phyloP scores from a whole-genome alignment of 2,113 vertebrate species.

The Cygnus atratus region DNA sequence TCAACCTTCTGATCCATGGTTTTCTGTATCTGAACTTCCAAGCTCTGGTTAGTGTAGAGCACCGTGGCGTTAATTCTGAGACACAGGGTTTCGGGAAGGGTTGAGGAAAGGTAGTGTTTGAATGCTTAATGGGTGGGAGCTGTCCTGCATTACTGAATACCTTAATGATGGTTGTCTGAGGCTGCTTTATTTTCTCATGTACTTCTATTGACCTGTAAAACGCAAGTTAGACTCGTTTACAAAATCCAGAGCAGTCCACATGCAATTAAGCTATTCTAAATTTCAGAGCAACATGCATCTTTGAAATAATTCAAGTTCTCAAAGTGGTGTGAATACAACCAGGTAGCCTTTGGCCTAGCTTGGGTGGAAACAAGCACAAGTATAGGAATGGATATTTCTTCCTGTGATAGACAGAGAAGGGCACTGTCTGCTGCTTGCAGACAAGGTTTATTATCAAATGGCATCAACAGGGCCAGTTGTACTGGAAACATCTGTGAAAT shows the following conservation, averaged over 20 bases:
- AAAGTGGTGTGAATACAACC: not conserved
- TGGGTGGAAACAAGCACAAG: not conserved
- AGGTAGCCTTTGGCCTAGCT: not conserved
- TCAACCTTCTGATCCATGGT: not conserved
- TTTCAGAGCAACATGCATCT: not conserved
- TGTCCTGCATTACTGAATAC: not conserved
- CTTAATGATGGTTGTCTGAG: not conserved
- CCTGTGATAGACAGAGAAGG: not conserved
- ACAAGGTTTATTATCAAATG: not conserved
- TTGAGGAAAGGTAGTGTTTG: not conserved
- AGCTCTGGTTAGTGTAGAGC: not conserved
- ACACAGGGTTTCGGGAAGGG: not conserved
- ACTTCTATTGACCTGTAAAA: not conserved
- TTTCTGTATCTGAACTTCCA: not conserved
- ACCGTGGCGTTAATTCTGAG: not conserved
- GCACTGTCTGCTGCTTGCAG: not conserved
- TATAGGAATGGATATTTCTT: not conserved
- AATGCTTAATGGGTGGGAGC: not conserved
- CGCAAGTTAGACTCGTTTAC: not conserved
- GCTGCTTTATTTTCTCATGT: not conserved
- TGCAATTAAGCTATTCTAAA: not conserved
- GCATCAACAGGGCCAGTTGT: not conserved
- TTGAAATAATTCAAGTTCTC: not conserved
- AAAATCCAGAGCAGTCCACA: not conserved
- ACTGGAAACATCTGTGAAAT: not conserved